Evolutionary conservation across 2,797 vertebrate genomes (phyloP), one percentile per base, ranked within the genome.

Genomic region (Micropoecilia bifurca): DNA sequence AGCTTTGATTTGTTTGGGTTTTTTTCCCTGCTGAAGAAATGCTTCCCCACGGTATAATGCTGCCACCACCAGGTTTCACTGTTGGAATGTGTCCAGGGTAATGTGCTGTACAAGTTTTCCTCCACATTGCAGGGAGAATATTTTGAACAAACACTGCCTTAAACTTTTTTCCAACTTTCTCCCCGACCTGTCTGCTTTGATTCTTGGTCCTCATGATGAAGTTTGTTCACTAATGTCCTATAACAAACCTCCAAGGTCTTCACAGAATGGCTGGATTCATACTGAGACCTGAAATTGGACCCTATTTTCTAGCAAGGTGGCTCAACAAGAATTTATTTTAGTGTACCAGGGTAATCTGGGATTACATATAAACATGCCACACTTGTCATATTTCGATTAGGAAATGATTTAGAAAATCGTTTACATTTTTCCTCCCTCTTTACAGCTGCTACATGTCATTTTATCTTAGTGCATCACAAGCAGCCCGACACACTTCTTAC

Each of bases 401-500:
- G 30, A 20, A 63, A 36, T n/a, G 3, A 36, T 33, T 36, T 20
- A 18, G 59, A 63, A 36, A 63, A 63, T 36, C 3, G 13, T 18
- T 63, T 18, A 16, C 3, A 36, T 1, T 12, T 41, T 41, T 68
- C 4, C 63, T 68, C 22, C 36, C 8, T 4, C 20, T 68, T 39
- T 22, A 25, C 63, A 39, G 36, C 25, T 41, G 41, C 22, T 68
- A 41, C 22, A 20, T 22, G 20, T 68, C 25, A 39, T 3, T 20
- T 36, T 63, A 33, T 63, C 6, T 25, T 41, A 1, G 63, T 68
- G 33, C 4, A 39, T 36, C 18, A 61, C 0, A 0, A 13, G 48
- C 39, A 69, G 4, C 3, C 66, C 14, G 4, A 48, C 1, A 69
- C 47, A 30, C 78, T 9, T 76, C 79, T 86, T 85, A 94, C 93